Base-by-base conservation (phyloP, 2,797 vertebrate genomes). In the Sebastiscus albofasciatus region DNA sequence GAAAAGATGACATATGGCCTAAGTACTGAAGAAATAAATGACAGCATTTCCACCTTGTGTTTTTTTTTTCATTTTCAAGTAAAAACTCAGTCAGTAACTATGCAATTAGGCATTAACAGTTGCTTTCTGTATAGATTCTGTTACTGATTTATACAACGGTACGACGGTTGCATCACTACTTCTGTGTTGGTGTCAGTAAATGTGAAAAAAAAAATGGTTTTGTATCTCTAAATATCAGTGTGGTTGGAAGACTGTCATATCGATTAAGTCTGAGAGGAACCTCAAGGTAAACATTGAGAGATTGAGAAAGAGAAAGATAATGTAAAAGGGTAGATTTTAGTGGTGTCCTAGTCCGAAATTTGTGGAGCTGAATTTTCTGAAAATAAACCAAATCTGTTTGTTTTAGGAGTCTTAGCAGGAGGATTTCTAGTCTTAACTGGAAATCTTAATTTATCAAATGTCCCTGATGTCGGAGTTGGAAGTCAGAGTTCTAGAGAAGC, bases 1-100 rank as follows among this genome's bases (percentile, higher is more conserved):
- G 85, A 92, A 64, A 89, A 88, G 56, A 33, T 73, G 13, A 75
- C 26, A 86, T 6, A 27, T 5, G 8, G 4, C 2, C 1, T 29
- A 18, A 60, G 24, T 34, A 6, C 18, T 49, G 20, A 24, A 2
- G 24, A 60, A 58, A 56, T 24, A 6, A 55, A 34, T 4, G 20
- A 42, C 2, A 39, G 46, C 33, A 27, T n/a, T 60, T 49, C 4
- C 13, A 70, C 6, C 5, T 13, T 16, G 6, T 3, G 13, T 46
- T 52, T 61, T 16, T 26, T 36, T 22, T 61, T 33, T 29, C 6
- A 56, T 54, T 39, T 39, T 20, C 4, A 27, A 33, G 3, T 26
- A 13, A 61, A 66, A 72, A 3, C 24, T 5, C 10, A 3, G 12
- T 26, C 27, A 52, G 0, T 20, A 34, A 52, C 39, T 42, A 42